A percentile compares a stretch with the other conserved stretches of the same genome.
These are phyloP conservation scores for Drosophila burlai DNA, from an alignment of 1,140 invertebrate genomes.

Conservation along the genomic window DNA sequence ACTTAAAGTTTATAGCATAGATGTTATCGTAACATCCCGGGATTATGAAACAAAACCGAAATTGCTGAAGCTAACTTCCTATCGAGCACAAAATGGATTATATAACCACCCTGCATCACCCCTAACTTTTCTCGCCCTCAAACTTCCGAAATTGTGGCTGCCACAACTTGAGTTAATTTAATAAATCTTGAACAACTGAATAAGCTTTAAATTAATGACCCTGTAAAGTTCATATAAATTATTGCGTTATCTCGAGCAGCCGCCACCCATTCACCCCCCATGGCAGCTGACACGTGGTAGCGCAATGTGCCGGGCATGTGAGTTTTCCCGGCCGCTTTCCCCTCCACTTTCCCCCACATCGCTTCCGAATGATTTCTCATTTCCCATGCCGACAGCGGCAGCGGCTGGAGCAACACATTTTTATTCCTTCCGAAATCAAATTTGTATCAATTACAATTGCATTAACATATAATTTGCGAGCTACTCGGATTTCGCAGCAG, in stretches of 20 bases:
- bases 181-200: constrained; percentile 85
- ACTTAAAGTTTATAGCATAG: background rate
- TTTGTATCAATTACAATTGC: constrained; percentile 84
- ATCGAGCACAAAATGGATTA: constrained; percentile 4
- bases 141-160: constrained; percentile 30
- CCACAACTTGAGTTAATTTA: constrained; percentile 85
- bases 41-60: constrained; percentile 36
- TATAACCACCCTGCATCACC: background rate
- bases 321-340: constrained; percentile 24
- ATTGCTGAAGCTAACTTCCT: constrained; percentile 34
- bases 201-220: constrained; percentile 85
- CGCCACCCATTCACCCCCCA: constrained; percentile 9
- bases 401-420: constrained; percentile 56
- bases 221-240: constrained; percentile 84
- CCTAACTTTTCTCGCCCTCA: constrained; percentile 9
- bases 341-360: constrained; percentile 17
- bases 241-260: constrained; percentile 74
- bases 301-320: constrained; percentile 65
- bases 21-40: constrained; percentile 8
- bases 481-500: constrained; percentile 67
- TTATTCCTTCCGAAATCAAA: constrained; percentile 75
- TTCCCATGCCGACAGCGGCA: constrained; percentile 65
- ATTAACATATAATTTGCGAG: constrained; percentile 82
- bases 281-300: constrained; percentile 63
- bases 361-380: constrained; percentile 76